Percentiles rank a stretch among this genome's conserved stretches.
phyloP scores from a whole-genome alignment of 2,797 vertebrate genomes.

The Sebastes reedi region DNA sequence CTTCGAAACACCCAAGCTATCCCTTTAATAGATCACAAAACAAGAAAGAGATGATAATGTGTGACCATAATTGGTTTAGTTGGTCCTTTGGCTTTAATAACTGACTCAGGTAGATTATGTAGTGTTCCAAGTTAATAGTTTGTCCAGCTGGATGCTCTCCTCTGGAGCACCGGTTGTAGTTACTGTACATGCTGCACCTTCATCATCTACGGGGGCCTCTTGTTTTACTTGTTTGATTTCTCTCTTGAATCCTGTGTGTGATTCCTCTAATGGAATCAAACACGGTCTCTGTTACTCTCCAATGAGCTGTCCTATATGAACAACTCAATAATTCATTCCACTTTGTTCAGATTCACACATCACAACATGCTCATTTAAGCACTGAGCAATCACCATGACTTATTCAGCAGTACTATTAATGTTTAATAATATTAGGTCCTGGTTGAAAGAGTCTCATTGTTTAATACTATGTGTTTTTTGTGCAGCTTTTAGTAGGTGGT shows the following conservation, averaged over 20 bases:
- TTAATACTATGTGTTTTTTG: conserved; percentile 4
- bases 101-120: not conserved
- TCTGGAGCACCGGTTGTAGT: not conserved
- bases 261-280: not conserved
- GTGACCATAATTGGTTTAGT: not conserved
- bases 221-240: conserved; percentile 18
- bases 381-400: not conserved
- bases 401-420: conserved; percentile 39
- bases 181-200: not conserved
- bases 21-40: not conserved
- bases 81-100: not conserved
- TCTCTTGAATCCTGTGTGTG: not conserved
- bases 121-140: not conserved
- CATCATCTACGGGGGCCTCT: not conserved
- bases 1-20: no score
- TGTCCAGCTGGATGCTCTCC: not conserved
- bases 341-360: conserved; percentile 20
- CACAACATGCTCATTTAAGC: conserved; percentile 33
- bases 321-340: conserved; percentile 36
- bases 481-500: not conserved
- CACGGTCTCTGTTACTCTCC: conserved; percentile 1
- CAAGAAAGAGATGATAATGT: not conserved
- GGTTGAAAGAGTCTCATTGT: conserved; percentile 7
- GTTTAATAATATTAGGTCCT: conserved; percentile 42
- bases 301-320: not conserved